Evolutionary conservation across 2,113 vertebrate species (phyloP).

Genomic region (Salvelinus fontinalis): DNA sequence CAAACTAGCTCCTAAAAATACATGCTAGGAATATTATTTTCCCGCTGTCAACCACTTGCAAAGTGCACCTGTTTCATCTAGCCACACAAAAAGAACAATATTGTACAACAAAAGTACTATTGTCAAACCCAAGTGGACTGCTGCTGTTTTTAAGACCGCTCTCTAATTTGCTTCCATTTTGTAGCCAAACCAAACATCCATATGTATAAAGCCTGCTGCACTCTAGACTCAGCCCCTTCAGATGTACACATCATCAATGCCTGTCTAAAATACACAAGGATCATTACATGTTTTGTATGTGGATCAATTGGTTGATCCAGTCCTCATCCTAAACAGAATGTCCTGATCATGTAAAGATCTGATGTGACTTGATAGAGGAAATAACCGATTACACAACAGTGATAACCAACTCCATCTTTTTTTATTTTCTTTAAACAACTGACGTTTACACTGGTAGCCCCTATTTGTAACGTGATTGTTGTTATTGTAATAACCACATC

Average conservation of each 20-base stretch:
- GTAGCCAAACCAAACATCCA: slow-evolving; percentile 40
- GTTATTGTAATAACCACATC: too few species aligned
- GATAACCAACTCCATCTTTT: too few species aligned
- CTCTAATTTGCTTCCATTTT: slow-evolving; percentile 50
- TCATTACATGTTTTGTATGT: too few species aligned
- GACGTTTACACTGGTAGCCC: too few species aligned
- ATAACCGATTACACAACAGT: too few species aligned
- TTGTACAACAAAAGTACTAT: slow-evolving; percentile 13
- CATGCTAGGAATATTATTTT: slow-evolving; percentile 33
- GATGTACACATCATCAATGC: neutral
- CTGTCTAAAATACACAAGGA: too few species aligned
- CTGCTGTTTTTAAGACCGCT: slow-evolving; percentile 33
- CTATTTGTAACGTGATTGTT: too few species aligned
- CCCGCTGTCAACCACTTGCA: slow-evolving; percentile 15
- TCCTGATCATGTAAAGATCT: too few species aligned
- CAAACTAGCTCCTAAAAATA: neutral
- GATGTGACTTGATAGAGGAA: too few species aligned
- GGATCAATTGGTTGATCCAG: too few species aligned
- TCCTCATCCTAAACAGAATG: too few species aligned
- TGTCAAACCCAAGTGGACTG: slow-evolving; percentile 24
- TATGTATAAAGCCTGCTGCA: neutral
- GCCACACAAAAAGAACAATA: slow-evolving; percentile 51
- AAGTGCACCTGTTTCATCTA: slow-evolving; percentile 45
- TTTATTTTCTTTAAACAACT: too few species aligned
- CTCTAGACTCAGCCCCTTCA: neutral